phyloP scores from a whole-genome alignment of 2,888 invertebrate genomes.

The Yponomeuta plumbellus region DNA sequence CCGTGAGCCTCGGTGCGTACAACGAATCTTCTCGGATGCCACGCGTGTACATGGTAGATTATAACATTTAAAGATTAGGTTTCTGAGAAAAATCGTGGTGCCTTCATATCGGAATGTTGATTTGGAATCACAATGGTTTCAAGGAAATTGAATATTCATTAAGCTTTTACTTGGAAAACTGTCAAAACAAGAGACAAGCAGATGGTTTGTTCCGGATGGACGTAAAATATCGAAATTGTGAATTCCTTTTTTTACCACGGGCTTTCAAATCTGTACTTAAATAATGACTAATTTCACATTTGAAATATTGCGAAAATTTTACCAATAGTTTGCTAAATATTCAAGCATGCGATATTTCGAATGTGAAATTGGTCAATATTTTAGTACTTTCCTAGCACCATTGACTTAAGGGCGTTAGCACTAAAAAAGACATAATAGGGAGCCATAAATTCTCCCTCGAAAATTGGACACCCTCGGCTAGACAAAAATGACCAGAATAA shows the following conservation, averaged over 20 bases:
- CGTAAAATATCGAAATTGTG: too few species aligned
- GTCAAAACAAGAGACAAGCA: not conserved
- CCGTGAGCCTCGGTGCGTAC: slow-evolving; percentile 6
- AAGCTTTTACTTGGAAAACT: not conserved
- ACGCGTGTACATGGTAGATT: slow-evolving; percentile 10
- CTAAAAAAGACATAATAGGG: slow-evolving; percentile 55
- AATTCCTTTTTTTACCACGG: too few species aligned
- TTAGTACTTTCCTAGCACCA: not conserved
- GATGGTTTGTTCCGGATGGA: too few species aligned
- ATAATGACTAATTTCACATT: too few species aligned
- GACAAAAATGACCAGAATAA: slow-evolving; percentile 75
- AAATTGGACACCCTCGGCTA: slow-evolving; percentile 70
- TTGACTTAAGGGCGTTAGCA: slow-evolving; percentile 39
- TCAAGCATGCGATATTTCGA: not conserved
- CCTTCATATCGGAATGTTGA: not conserved
- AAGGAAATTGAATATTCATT: not conserved
- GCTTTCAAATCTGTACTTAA: too few species aligned
- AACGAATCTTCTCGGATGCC: slow-evolving; percentile 4
- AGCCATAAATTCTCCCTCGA: slow-evolving; percentile 66
- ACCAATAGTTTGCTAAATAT: too few species aligned
- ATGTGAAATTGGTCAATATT: not conserved
- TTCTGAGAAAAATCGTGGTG: slow-evolving; percentile 1
- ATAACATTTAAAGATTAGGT: slow-evolving; percentile 3
- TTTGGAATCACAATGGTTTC: not conserved
- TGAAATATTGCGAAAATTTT: too few species aligned